A percentile compares a stretch with the other conserved stretches of the same genome.
Conservation (phyloP, 2,113 vertebrate genomes). For the Scophthalmus maximus region DNA sequence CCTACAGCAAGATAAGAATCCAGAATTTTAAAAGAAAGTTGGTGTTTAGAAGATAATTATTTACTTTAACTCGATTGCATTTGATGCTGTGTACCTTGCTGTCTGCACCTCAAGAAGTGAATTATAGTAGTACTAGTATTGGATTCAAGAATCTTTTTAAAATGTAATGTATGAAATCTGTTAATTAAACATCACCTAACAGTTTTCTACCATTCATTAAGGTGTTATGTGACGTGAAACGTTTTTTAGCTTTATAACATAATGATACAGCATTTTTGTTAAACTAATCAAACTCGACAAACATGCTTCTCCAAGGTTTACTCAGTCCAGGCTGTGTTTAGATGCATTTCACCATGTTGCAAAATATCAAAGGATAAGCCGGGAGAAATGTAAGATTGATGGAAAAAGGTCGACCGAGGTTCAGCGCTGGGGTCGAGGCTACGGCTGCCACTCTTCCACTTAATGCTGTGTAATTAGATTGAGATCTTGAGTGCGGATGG, state of each 20-base stretch:
- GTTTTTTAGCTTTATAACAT: not conserved
- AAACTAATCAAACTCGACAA: conserved; percentile 41
- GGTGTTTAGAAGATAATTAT: no score
- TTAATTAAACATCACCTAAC: no score
- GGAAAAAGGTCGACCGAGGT: conserved; percentile 77
- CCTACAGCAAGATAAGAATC: not conserved
- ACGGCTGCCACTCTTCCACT: conserved; percentile 77
- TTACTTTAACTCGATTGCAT: no score
- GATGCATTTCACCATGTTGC: conserved; percentile 70
- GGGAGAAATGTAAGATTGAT: conserved; percentile 80
- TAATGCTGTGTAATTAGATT: conserved; percentile 86
- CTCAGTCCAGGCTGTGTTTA: conserved; percentile 54
- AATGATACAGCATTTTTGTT: conserved; percentile 37
- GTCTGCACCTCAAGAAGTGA: no score
- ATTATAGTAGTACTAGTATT: no score
- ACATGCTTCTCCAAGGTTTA: conserved; percentile 49
- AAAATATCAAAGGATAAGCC: conserved; percentile 66
- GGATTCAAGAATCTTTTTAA: no score
- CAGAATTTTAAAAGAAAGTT: no score
- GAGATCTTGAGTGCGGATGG: conserved; percentile 77
- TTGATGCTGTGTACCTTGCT: no score
- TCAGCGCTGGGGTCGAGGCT: conserved; percentile 70
- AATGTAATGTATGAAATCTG: no score
- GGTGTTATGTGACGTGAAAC: not conserved
- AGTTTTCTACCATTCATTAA: not conserved